phyloP scores from a whole-genome alignment of 1,140 invertebrate species.

The Pogonus chalceus region DNA sequence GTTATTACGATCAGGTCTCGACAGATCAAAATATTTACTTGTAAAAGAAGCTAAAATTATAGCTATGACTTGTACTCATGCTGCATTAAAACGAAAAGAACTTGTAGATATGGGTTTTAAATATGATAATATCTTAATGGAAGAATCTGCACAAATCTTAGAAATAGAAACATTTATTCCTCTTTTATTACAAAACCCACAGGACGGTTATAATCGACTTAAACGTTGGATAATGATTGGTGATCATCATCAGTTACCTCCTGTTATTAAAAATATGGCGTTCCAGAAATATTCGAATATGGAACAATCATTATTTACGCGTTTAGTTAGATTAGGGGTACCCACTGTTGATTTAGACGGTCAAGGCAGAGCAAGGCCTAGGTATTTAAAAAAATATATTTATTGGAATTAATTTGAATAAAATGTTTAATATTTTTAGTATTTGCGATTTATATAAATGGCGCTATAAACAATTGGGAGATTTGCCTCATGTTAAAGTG shows the following conservation, averaged over 20 bases:
- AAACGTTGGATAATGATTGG: constrained; percentile 99
- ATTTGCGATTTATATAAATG: constrained; percentile 96
- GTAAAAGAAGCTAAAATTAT: constrained; percentile 99
- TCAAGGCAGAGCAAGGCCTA: constrained; percentile 87
- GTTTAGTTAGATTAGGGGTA: constrained; percentile 91
- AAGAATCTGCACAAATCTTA: constrained; percentile 97
- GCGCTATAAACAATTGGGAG: constrained; percentile 92
- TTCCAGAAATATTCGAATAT: constrained; percentile 99
- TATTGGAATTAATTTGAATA: background rate
- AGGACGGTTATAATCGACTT: constrained; percentile 89
- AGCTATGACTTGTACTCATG: constrained; percentile 99
- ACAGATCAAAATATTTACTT: constrained; percentile 90
- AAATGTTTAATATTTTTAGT: constrained; percentile 37
- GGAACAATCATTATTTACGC: constrained; percentile 97
- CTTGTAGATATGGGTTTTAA: constrained; percentile 92
- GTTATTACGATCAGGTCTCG: constrained; percentile 83
- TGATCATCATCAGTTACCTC: constrained; percentile 97
- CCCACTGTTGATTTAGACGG: constrained; percentile 95
- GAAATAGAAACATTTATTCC: constrained; percentile 99
- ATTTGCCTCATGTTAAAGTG: constrained; percentile 77
- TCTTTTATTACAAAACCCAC: constrained; percentile 90
- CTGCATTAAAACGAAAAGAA: constrained; percentile 92
- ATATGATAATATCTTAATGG: constrained; percentile 99
- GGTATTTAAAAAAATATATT: constrained; percentile 35
- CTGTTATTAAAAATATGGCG: constrained; percentile 99